phyloP scores from a whole-genome alignment of 2,113 vertebrate genomes.

The Noctilio leporinus region DNA sequence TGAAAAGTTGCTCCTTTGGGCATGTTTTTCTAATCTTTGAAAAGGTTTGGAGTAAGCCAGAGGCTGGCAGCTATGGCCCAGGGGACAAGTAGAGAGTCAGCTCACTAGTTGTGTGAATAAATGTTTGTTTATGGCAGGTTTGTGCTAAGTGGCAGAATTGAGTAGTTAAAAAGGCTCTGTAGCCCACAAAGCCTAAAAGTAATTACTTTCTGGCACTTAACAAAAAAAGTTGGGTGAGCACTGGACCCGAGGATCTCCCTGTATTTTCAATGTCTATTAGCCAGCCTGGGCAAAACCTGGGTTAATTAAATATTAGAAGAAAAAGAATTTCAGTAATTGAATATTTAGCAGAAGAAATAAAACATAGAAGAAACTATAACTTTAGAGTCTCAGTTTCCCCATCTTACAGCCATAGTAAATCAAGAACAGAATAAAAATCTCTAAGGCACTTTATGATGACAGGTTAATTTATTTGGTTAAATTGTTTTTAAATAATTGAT shows the following conservation, averaged over 20 bases:
- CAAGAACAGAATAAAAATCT: neutral
- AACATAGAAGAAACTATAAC: neutral
- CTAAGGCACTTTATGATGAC: neutral
- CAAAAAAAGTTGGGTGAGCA: neutral
- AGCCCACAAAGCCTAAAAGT: neutral
- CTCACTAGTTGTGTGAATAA: neutral
- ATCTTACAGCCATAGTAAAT: neutral
- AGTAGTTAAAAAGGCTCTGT: neutral
- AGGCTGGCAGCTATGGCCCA: neutral
- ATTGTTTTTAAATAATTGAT: neutral
- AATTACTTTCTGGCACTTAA: neutral
- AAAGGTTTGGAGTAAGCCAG: neutral
- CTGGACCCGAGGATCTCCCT: neutral
- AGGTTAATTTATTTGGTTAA: conserved; percentile 10
- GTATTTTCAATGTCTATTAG: neutral
- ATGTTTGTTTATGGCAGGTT: neutral
- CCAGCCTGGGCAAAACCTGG: neutral
- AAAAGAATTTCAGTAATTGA: neutral
- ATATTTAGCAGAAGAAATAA: conserved; percentile 19
- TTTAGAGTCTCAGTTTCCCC: neutral
- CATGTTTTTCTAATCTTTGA: neutral
- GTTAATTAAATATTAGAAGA: neutral
- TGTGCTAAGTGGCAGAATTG: neutral
- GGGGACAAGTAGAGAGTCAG: neutral
- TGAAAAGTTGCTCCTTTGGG: neutral